Evolutionary conservation across 37 sponge, comb jelly and placozoan genomes (phyloP).

Genomic region (Dysidea cf. avara): DNA sequence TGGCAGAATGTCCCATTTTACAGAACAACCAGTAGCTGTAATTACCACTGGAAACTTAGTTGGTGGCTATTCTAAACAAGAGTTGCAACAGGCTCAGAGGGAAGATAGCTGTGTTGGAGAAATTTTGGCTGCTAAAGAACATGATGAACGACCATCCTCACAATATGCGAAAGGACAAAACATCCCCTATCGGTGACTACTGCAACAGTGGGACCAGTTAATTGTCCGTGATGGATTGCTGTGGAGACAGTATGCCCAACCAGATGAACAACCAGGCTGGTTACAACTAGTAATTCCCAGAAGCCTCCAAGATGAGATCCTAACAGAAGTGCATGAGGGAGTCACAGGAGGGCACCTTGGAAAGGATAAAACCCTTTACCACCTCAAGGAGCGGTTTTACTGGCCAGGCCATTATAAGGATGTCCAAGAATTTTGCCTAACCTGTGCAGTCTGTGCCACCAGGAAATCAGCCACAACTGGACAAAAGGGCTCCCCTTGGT

Average conservation of each 20-base stretch:
- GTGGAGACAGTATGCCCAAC: not conserved
- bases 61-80: not conserved
- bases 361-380: slow-evolving; percentile 8
- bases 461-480: slow-evolving; percentile 19
- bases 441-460: slow-evolving; percentile 15
- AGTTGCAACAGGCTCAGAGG: slow-evolving; percentile 8
- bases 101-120: slow-evolving; percentile 15
- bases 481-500: slow-evolving; percentile 1
- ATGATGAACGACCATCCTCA: not conserved
- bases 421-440: slow-evolving; percentile 4
- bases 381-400: no score
- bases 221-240: slow-evolving; percentile 12
- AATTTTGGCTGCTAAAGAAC: slow-evolving; percentile 9
- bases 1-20: slow-evolving; percentile 1
- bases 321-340: slow-evolving; percentile 22
- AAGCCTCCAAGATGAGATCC: not conserved
- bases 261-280: not conserved
- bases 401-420: no score
- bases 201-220: slow-evolving; percentile 38
- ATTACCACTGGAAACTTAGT: not conserved
- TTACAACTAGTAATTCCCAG: slow-evolving; percentile 29
- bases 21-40: not conserved
- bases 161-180: not conserved
- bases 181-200: not conserved
- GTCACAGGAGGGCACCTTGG: slow-evolving; percentile 22